phyloP scores from a whole-genome alignment of 2,113 vertebrate genomes.

The Lepus americanus region DNA sequence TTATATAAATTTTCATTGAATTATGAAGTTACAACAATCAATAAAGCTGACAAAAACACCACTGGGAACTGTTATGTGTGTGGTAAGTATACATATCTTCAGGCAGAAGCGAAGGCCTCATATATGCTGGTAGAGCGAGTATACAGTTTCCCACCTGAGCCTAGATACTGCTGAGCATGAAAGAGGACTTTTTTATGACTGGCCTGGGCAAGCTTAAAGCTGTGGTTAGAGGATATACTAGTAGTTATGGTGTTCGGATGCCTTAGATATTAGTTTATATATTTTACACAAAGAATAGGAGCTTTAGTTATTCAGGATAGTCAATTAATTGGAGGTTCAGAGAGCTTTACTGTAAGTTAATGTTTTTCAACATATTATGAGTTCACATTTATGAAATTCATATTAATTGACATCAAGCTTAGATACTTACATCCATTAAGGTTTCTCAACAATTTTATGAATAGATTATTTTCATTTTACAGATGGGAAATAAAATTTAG shows the following conservation, averaged over 20 bases:
- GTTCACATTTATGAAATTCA: not conserved
- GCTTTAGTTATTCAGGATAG: not conserved
- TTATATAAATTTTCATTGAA: not conserved
- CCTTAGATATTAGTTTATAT: not conserved
- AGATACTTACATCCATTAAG: not conserved
- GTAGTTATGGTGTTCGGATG: not conserved
- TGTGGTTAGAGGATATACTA: not conserved
- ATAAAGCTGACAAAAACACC: not conserved
- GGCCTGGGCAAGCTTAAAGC: not conserved
- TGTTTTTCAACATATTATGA: not conserved
- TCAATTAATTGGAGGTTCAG: not conserved
- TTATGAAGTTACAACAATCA: not conserved
- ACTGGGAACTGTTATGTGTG: not conserved
- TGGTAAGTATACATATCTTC: not conserved
- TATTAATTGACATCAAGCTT: not conserved
- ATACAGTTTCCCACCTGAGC: not conserved
- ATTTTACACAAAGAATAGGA: slow-evolving; percentile 19
- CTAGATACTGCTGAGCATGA: not conserved
- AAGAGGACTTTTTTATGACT: not conserved
- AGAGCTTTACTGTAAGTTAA: not conserved
- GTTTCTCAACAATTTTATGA: not conserved
- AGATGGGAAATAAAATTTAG: slow-evolving; percentile 36
- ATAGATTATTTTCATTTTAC: not conserved
- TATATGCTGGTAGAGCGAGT: not conserved
- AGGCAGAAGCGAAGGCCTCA: no score